These are phyloP conservation scores for Beroe ovata DNA, from an alignment of 37 sponge, comb jelly and placozoan species.

Conservation along the genomic window DNA sequence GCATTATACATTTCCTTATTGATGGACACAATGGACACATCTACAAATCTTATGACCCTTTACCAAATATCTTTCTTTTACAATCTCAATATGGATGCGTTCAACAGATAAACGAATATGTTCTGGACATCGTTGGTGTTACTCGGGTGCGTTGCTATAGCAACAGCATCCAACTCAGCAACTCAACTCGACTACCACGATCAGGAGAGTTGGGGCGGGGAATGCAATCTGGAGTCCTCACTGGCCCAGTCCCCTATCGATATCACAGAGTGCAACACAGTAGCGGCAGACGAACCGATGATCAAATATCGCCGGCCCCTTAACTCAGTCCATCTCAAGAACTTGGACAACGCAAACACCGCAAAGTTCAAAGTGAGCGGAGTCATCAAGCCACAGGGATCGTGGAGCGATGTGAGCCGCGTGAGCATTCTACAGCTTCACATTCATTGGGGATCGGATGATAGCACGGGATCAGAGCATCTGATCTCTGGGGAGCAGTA, in stretches of 20 bases:
- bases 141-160: background rate
- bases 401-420: background rate
- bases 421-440: background rate
- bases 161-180: background rate
- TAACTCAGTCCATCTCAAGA: background rate
- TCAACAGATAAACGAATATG: too few relatives aligned
- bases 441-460: background rate
- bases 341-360: background rate
- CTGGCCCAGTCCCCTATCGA: background rate
- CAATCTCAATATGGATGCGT: too few relatives aligned
- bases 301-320: background rate
- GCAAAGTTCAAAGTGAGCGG: background rate
- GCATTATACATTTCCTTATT: too few relatives aligned
- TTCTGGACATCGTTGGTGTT: background rate
- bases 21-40: too few relatives aligned
- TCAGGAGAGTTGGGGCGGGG: background rate
- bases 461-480: background rate
- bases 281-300: background rate
- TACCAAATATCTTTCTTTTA: too few relatives aligned
- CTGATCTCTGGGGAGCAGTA: background rate
- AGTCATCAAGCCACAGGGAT: background rate
- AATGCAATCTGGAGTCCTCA: background rate
- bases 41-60: too few relatives aligned
- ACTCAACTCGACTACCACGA: background rate
- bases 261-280: background rate